A percentile compares a stretch with the other conserved stretches of the same genome.
phyloP scores from a whole-genome alignment of 2,888 invertebrate species.

The Dermolepida albohirtum region DNA sequence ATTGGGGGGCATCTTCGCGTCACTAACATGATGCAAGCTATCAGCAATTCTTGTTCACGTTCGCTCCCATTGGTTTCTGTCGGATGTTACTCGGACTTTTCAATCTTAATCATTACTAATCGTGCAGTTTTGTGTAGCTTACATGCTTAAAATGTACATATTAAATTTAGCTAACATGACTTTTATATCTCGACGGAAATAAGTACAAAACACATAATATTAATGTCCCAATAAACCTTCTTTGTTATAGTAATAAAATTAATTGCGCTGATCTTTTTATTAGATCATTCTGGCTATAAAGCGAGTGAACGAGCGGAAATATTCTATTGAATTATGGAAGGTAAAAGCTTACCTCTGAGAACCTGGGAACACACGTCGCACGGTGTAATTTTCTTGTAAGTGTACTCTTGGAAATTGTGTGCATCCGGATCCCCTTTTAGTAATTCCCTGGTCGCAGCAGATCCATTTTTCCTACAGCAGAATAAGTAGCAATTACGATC shows the following conservation, averaged over 20 bases:
- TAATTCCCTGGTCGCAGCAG: constrained; percentile 70
- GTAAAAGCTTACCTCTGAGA: constrained; percentile 77
- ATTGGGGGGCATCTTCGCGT: no score
- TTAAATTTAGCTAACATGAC: background rate
- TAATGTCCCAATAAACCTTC: constrained; percentile 13
- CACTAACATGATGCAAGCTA: no score
- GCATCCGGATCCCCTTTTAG: constrained; percentile 75
- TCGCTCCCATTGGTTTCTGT: no score
- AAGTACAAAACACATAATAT: background rate
- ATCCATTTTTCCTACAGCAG: constrained; percentile 77
- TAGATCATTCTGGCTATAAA: background rate
- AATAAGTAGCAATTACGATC: constrained; percentile 11
- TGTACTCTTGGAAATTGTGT: constrained; percentile 93
- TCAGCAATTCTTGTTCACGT: no score
- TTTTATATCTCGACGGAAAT: background rate
- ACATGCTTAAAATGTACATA: no score
- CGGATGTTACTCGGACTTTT: no score
- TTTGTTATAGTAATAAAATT: background rate
- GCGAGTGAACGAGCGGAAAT: background rate
- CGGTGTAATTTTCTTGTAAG: constrained; percentile 94
- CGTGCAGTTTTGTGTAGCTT: no score
- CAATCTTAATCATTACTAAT: no score
- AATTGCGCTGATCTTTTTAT: constrained; percentile 5
- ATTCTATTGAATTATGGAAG: constrained; percentile 25
- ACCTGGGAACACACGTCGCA: constrained; percentile 95